Evolutionary conservation across 2,888 invertebrate genomes (phyloP), one percentile per base, ranked within the genome.

Genomic region (Neocrepidodera transversa): DNA sequence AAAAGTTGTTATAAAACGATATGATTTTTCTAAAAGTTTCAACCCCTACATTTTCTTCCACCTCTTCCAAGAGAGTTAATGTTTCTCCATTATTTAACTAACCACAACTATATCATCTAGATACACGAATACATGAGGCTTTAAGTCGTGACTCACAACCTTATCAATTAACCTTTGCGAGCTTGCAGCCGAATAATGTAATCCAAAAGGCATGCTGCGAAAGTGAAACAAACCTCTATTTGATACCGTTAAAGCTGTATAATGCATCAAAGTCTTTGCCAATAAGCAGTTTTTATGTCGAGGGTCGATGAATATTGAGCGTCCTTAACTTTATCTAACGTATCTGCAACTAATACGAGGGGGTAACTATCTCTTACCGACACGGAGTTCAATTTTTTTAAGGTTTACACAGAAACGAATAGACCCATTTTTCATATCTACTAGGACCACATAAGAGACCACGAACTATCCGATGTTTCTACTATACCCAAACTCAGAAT

Each of bases 401-500:
- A 70, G 40, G n/a, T n/a, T n/a, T n/a, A n/a, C n/a, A n/a, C n/a
- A n/a, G n/a, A n/a, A n/a, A n/a, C n/a, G n/a, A n/a, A n/a, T 72
- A 68, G 0, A 71, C 60, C 14, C 67, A 70, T 23, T 7, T 7
- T 23, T 23, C 23, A 5, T 23, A 3, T 23, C 7, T 7, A 23
- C 23, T 23, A 14, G 30, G 35, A 26, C 0, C 8, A 36, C 7
- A 10, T 10, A 2, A 16, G 36, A 14, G 36, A 77, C 73, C 74
- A 80, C 0, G 77, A 74, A 32, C 67, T 68, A 13, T 47, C 49
- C 0, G 66, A 66, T 10, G 58, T 56, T 32, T 71, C 70, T 2
- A 72, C 58, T 64, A 71, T 8, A 54, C 59, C 6, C 66, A 71
- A n/a, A 51, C 63, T 47, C 60, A 71, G 28, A 63, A 74, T 67